Evolutionary conservation across 2,113 vertebrate species (phyloP), one percentile per base, ranked within the genome.

Genomic region (Lampris megalopsis): DNA sequence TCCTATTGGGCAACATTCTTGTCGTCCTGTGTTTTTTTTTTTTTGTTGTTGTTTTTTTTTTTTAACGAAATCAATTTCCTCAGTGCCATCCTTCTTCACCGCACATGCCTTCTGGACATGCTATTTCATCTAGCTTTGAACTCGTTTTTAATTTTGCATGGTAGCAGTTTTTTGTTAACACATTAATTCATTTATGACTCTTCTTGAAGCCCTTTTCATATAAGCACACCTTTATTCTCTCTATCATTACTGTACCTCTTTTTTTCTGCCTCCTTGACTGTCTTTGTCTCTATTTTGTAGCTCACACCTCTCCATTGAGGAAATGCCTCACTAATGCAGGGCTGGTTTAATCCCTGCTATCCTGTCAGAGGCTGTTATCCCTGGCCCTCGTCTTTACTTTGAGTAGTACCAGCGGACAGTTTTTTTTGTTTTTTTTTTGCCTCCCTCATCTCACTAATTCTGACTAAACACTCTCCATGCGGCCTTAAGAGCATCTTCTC

Each of bases 141-240:
- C 87, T 76, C 86, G 72, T 83, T 91, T 92, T 89, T 89, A 90
- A 91, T 92, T 91, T 91, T 85, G 82, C 66, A 43, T 77, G 24
- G 79, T 75, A 82, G 83, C 75, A 78, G 61, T 68, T 83, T 90
- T 91, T 89, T 90, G 90, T 91, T 82, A 91, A 81, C 89, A 87
- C 88, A 88, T 93, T 90, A 88, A 91, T 90, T 89, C 84, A 87
- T 91, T 91, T 88, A 91, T 89, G 84, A 86, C 80, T 88, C 71
- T 67, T 85, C 81, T 85, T 65, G 61, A 69, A 82, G 50, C 62
- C 63, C 71, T 88, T 83, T 89, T 79, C 86, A 79, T 86, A 65
- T 58, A 70, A 77, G 76, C 76, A 68, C 83, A 89, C 92, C 89
- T 90, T 88, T 79, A 72, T 73, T 77, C 56, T 71, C 68, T 54